phyloP scores from a whole-genome alignment of 2,113 vertebrate genomes.

The Leiothrix lutea region DNA sequence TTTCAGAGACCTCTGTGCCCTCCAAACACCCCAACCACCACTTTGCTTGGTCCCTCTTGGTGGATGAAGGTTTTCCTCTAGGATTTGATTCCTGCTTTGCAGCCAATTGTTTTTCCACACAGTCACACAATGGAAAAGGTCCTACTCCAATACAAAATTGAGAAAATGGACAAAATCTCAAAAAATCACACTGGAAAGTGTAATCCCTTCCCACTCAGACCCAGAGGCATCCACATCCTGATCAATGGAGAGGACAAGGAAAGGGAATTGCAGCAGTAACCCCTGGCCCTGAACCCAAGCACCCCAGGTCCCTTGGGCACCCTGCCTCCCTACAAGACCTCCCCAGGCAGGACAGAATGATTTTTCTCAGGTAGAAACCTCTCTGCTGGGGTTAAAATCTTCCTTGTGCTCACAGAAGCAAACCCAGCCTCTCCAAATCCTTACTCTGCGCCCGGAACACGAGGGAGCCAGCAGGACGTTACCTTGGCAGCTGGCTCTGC shows the following conservation, averaged over 20 bases:
- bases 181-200: not conserved
- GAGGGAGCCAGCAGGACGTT: not conserved
- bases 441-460: not conserved
- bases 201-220: not conserved
- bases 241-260: not conserved
- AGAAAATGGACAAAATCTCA: not conserved
- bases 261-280: not conserved
- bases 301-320: not conserved
- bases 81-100: not conserved
- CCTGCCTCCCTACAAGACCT: not conserved
- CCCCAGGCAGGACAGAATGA: not conserved
- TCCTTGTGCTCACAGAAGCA: not conserved
- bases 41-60: not conserved
- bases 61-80: not conserved
- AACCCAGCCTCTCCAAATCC: not conserved
- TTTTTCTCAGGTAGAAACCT: not conserved
- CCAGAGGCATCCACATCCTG: not conserved
- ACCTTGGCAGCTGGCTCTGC: conserved; percentile 61
- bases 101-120: not conserved
- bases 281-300: not conserved
- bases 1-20: not conserved
- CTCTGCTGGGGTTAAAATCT: not conserved
- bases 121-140: not conserved
- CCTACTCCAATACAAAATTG: not conserved
- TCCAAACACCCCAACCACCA: not conserved